Evolutionary conservation across 2,113 vertebrate species (phyloP).

Genomic region (Gymnorhina tibicen): DNA sequence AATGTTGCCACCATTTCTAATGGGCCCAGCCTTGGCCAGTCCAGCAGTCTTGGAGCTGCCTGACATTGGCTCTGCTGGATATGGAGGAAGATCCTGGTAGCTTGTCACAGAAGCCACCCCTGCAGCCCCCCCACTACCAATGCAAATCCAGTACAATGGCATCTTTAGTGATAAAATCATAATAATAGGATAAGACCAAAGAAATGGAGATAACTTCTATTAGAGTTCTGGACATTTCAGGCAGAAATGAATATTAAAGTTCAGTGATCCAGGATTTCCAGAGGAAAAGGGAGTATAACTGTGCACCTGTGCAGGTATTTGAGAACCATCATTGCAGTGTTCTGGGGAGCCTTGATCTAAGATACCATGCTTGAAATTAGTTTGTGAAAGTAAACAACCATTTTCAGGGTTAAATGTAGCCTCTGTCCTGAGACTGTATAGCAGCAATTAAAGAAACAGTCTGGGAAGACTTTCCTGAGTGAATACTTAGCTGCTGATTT

Average conservation of each 20-base stretch:
- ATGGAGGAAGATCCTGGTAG: not conserved
- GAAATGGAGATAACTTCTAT: not conserved
- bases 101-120: not conserved
- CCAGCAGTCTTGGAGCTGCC: not conserved
- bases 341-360: not conserved
- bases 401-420: not conserved
- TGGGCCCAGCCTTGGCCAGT: not conserved
- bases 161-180: not conserved
- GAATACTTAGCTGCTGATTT: not conserved
- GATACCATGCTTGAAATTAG: not conserved
- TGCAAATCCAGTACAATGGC: not conserved
- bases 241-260: not conserved
- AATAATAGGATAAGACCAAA: not conserved
- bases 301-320: not conserved
- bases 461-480: not conserved
- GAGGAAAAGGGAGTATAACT: not conserved
- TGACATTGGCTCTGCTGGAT: not conserved
- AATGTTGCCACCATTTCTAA: not conserved
- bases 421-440: not conserved
- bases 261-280: not conserved
- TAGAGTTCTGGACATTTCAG: not conserved
- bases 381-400: not conserved
- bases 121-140: not conserved
- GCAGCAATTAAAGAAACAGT: not conserved
- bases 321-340: not conserved